Percentiles rank a stretch among this genome's conserved stretches.
Evolutionary conservation across 2,797 vertebrate genomes (phyloP).

Genomic region (Psittacula derbiana): DNA sequence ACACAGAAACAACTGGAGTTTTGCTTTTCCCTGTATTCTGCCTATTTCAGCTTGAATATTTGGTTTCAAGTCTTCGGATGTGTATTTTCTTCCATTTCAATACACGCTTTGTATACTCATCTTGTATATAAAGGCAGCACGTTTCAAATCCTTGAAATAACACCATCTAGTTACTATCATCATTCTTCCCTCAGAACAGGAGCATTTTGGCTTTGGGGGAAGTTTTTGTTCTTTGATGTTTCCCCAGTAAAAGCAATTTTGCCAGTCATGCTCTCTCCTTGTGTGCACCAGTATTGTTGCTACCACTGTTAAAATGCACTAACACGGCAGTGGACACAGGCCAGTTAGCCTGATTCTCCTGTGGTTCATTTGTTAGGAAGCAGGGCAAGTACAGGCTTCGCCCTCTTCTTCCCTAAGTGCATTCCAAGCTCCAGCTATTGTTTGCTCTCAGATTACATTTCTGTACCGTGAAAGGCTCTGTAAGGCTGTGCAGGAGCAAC

Average conservation of each 20-base stretch:
- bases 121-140: not conserved
- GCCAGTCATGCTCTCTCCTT: not conserved
- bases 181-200: not conserved
- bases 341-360: not conserved
- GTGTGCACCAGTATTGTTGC: not conserved
- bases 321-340: not conserved
- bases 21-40: not conserved
- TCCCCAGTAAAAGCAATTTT: not conserved
- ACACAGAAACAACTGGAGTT: not conserved
- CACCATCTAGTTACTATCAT: not conserved
- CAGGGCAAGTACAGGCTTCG: not conserved
- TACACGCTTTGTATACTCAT: not conserved
- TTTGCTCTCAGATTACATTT: not conserved
- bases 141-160: not conserved
- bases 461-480: not conserved
- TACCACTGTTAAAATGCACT: not conserved
- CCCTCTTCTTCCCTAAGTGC: not conserved
- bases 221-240: not conserved
- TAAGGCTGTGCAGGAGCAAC: not conserved
- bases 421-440: not conserved
- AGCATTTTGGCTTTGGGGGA: conserved; percentile 23
- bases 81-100: conserved; percentile 22
- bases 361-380: not conserved
- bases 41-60: not conserved
- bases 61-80: not conserved